Base-by-base conservation (phyloP, 2,888 invertebrate genomes). In the Gandaritis pyraliata region DNA sequence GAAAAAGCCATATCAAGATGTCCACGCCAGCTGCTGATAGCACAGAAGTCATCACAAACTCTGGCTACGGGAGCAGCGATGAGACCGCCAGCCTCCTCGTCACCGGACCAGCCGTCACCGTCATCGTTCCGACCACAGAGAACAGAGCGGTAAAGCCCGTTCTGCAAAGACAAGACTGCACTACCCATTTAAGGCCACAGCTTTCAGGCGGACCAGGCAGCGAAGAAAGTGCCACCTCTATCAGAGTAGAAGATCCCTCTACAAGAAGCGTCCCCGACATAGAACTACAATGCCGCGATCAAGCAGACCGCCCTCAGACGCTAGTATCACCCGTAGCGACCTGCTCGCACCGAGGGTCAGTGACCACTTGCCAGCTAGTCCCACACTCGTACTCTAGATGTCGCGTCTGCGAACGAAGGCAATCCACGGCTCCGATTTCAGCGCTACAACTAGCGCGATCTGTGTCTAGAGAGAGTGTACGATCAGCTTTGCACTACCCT, bases 91-190 rank as follows among this genome's bases (percentile, higher is more conserved):
- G 96, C 75, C 94, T 97, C 64, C 93, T 97, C 71, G 94, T 95
- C 67, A 94, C 94, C 68, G 94, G 94, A 58, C 94, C 94, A 47
- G 90, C 93, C 10, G 93, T 94, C 73, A 93, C 91, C 38, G 88
- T 92, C 55, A 89, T 91, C 68, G 88, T 90, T 7, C 90, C 93
- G 46, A 82, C 63, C 47, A 33, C 92, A 55, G 89, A 93, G 69
- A 90, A 88, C 68, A 82, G 88, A 79, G 87, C 93, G 62, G 93
- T 94, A 62, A 97, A 97, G 84, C 97, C 97, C 71, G 95, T 96
- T 67, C 92, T 97, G 70, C 97, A 96, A 92, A 94, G 97, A 71
- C 97, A 97, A 90, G 97, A 97, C 90, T 96, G 97, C 75, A 96
- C 97, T 50, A 96, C 97, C 54, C 94, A 95, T 80, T 94, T 96